Percentiles rank a stretch among this genome's conserved stretches.
Evolutionary conservation across 1,140 invertebrate genomes (phyloP).

Genomic region (Anastatus disparis): DNA sequence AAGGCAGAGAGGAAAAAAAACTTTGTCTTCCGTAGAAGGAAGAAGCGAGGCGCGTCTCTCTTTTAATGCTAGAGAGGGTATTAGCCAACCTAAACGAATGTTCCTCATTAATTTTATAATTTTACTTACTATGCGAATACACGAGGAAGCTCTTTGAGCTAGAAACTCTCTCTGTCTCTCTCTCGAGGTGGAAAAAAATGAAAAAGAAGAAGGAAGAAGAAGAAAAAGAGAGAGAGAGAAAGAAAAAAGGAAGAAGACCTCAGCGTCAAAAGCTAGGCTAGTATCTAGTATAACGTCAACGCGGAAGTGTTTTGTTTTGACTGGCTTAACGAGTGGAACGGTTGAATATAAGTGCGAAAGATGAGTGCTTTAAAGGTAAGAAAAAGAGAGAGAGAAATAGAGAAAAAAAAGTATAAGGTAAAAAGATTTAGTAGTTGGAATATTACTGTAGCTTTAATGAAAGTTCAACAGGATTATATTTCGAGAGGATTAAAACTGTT

Average conservation of each 20-base stretch:
- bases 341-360: no score
- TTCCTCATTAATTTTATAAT: constrained; percentile 59
- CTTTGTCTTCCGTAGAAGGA: constrained; percentile 38
- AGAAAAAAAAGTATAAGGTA: no score
- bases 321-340: no score
- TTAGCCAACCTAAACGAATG: constrained; percentile 52
- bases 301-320: no score
- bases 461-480: no score
- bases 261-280: background rate
- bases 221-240: background rate
- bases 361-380: no score
- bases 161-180: background rate
- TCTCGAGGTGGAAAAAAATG: background rate
- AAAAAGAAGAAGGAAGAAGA: background rate
- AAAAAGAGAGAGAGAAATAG: no score
- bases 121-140: constrained; percentile 40
- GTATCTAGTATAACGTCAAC: no score
- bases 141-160: background rate
- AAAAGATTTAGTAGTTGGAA: no score
- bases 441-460: no score
- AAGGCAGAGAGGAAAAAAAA: constrained; percentile 43
- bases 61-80: constrained; percentile 49
- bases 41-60: constrained; percentile 13
- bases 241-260: background rate
- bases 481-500: no score